Base-by-base conservation (phyloP, 2,888 invertebrate genomes). In the Hemithea aestivaria region DNA sequence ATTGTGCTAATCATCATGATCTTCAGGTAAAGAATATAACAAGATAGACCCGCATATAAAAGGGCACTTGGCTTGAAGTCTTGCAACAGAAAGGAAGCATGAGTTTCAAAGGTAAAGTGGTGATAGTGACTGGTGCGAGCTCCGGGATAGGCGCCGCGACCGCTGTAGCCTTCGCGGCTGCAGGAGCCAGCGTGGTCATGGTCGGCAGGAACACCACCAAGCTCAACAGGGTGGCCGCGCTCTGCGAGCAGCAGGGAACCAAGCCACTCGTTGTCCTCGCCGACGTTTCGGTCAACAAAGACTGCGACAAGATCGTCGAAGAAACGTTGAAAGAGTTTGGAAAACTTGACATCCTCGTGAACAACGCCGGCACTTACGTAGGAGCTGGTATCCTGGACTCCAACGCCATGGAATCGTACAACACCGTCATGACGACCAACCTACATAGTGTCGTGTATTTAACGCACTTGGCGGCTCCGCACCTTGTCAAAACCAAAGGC, bases 121-220 rank as follows among this genome's bases (percentile, higher is more conserved):
- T 73, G 0, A 35, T 75, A 2, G 51, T 75, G 1, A 73, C 71
- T 1, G 75, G 92, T 5, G 90, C 90, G 0, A 91, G 91, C 59
- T 91, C 91, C 2, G 93, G 93, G 0, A 93, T 93, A 26, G 93
- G 93, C 1, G 89, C 90, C 0, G 90, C 89, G 0, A 87, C 91
- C 0, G 91, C 92, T 0, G 50, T 89, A 0, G 77, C 89, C 25
- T 91, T 93, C 48, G 87, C 91, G 0, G 84, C 88, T 53, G 73
- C 89, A 28, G 91, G 91, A 1, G 92, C 90, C 1, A 68, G 67
- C 16, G 65, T 93, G 1, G 83, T 88, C n/a, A 90, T 88, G 63
- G 90, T 80, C 65, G 94, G 88, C 73, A 82, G 94, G 49, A 92
- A 93, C 66, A 63, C 78, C 25, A 85, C 88, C 1, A 92, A 91